A percentile compares a stretch with the other conserved stretches of the same genome.
Evolutionary conservation across 2,113 vertebrate species (phyloP).

Genomic region (Dasypus novemcinctus): DNA sequence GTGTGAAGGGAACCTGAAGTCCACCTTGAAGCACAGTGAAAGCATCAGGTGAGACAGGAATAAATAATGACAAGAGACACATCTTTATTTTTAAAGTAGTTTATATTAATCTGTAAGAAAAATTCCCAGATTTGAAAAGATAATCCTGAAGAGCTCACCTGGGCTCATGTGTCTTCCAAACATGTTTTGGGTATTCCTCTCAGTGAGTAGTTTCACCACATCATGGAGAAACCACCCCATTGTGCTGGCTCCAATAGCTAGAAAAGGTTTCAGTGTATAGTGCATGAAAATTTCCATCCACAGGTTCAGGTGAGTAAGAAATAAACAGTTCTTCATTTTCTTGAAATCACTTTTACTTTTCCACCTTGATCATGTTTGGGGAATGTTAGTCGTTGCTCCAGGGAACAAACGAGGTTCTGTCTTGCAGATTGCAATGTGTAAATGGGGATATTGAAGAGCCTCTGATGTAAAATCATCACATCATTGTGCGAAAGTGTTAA

Average conservation of each 20-base stretch:
- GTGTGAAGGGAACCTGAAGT: background rate
- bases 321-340: background rate
- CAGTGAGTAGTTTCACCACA: background rate
- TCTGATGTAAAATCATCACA: too few relatives aligned
- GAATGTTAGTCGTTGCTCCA: too few relatives aligned
- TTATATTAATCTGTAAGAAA: background rate
- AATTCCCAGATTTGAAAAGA: background rate
- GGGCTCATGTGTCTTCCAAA: too few relatives aligned
- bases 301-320: background rate
- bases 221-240: background rate
- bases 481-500: too few relatives aligned
- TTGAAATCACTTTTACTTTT: too few relatives aligned
- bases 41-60: background rate
- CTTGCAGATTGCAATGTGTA: too few relatives aligned
- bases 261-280: background rate
- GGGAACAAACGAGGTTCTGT: too few relatives aligned
- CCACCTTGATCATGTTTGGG: too few relatives aligned
- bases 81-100: background rate
- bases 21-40: background rate
- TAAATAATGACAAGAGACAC: background rate
- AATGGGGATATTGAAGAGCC: too few relatives aligned
- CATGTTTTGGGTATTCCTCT: too few relatives aligned
- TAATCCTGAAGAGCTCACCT: background rate
- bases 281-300: background rate
- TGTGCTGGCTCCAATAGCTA: background rate